phyloP scores from a whole-genome alignment of 2,888 invertebrate species.

The Polia nebulosa region DNA sequence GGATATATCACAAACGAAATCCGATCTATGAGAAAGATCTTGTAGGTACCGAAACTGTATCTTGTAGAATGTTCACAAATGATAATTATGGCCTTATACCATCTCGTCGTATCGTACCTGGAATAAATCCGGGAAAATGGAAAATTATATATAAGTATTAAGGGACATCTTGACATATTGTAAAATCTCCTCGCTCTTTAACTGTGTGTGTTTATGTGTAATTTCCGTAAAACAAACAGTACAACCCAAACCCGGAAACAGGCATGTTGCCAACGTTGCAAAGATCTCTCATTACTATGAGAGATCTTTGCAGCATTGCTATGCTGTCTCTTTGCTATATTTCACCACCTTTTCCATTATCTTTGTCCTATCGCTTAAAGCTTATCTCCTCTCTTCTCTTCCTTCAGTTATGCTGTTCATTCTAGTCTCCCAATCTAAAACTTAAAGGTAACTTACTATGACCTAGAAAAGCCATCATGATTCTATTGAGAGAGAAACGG shows the following conservation, averaged over 20 bases:
- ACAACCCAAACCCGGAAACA: constrained; percentile 33
- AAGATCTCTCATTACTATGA: constrained; percentile 8
- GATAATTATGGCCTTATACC: background rate
- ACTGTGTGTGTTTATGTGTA: background rate
- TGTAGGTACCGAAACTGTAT: too few relatives aligned
- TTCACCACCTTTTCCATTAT: constrained; percentile 4
- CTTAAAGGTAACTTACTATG: too few relatives aligned
- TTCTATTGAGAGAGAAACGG: too few relatives aligned
- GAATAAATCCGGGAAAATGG: background rate
- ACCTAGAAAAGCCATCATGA: too few relatives aligned
- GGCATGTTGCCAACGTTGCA: constrained; percentile 46
- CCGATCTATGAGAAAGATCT: too few relatives aligned
- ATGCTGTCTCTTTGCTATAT: constrained; percentile 2
- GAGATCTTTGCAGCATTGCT: too few relatives aligned
- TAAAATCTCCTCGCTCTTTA: background rate
- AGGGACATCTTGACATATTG: background rate
- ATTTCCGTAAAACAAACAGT: constrained; percentile 36
- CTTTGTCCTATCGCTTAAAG: background rate
- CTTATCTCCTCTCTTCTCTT: background rate
- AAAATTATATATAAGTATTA: background rate
- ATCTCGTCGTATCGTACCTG: background rate
- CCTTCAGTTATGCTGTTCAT: too few relatives aligned
- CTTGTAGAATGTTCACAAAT: background rate
- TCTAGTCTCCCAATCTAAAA: too few relatives aligned
- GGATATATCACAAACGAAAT: too few relatives aligned